Conservation (phyloP, 2,797 vertebrate genomes). For the Benthosema pterotum region DNA sequence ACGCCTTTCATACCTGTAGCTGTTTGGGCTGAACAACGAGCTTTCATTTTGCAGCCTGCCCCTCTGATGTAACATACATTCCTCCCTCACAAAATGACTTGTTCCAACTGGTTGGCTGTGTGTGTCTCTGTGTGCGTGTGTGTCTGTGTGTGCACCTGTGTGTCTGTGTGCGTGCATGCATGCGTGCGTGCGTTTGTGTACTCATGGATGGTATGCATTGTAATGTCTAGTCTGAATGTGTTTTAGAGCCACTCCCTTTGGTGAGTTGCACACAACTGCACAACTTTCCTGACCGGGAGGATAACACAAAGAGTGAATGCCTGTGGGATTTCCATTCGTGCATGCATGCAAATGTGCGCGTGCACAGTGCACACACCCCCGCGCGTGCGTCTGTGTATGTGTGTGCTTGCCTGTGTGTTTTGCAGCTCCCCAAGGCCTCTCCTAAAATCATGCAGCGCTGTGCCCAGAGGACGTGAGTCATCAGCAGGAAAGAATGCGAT, state of each 20-base stretch:
- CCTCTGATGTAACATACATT: conserved; percentile 38
- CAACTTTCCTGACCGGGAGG: neutral
- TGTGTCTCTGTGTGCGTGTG: conserved; percentile 8
- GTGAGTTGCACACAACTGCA: neutral
- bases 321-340: neutral
- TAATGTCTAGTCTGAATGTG: too few species aligned
- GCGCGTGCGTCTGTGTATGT: conserved; percentile 20
- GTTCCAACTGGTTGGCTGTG: conserved; percentile 27
- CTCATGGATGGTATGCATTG: too few species aligned
- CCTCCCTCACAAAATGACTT: conserved; percentile 27
- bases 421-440: conserved; percentile 45
- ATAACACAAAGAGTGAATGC: conserved; percentile 14
- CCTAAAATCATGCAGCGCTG: conserved; percentile 45
- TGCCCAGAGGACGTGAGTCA: conserved; percentile 73
- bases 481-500: conserved; percentile 72
- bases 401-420: conserved; percentile 18
- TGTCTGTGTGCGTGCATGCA: neutral
- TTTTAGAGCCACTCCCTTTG: too few species aligned
- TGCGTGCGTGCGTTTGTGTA: neutral
- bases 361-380: too few species aligned
- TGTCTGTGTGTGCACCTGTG: neutral
- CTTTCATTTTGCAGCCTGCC: neutral
- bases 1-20: neutral
- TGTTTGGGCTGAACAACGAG: neutral
- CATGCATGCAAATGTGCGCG: conserved; percentile 30